These are phyloP conservation scores for Sthenelais limicola DNA, from an alignment of 2,888 invertebrate species.

Conservation along the genomic window DNA sequence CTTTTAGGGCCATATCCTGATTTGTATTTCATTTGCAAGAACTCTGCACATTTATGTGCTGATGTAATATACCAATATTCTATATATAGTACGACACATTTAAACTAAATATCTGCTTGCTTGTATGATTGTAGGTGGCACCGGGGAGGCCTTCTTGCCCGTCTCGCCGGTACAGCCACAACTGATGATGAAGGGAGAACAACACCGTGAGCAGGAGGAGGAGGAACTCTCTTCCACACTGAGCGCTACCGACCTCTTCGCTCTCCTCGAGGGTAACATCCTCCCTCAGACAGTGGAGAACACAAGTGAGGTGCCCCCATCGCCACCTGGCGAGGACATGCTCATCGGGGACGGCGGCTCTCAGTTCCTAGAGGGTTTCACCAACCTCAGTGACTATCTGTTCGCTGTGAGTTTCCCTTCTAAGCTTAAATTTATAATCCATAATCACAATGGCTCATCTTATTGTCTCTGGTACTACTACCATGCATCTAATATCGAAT, in stretches of 20 bases:
- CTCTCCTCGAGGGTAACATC: not conserved
- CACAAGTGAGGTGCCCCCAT: not conserved
- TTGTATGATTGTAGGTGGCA: too few relatives aligned
- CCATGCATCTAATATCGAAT: too few relatives aligned
- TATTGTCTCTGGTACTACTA: not conserved
- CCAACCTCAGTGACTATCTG: conserved; percentile 29
- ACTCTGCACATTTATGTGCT: too few relatives aligned
- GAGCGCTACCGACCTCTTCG: not conserved
- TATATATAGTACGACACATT: too few relatives aligned
- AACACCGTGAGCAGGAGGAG: too few relatives aligned
- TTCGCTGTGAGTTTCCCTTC: conserved; percentile 20
- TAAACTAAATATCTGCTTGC: too few relatives aligned
- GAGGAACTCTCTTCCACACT: too few relatives aligned
- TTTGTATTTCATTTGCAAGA: too few relatives aligned
- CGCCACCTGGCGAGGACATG: not conserved
- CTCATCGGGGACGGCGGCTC: not conserved
- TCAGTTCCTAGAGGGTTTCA: conserved; percentile 31
- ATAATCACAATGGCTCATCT: not conserved
- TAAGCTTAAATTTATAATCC: not conserved
- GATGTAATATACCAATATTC: too few relatives aligned
- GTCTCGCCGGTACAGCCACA: conserved; percentile 20
- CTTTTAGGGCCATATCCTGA: too few relatives aligned
- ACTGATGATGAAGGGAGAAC: too few relatives aligned
- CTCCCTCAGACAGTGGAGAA: not conserved
- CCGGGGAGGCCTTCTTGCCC: conserved; percentile 18